phyloP scores from a whole-genome alignment of 2,113 vertebrate genomes.

The Ceratotherium simum region DNA sequence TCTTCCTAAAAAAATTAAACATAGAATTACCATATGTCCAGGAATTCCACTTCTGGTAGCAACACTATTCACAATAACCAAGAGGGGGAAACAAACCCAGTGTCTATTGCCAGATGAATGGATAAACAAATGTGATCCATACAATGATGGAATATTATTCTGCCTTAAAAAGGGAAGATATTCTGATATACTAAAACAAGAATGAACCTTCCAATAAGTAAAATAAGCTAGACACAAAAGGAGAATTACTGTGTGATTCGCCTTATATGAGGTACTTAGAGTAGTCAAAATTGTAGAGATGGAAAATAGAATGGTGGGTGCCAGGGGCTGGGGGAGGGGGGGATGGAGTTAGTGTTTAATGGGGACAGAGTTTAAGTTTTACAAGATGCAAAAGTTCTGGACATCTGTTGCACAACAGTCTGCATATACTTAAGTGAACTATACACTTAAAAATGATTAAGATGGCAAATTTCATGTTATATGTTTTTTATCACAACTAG shows the following conservation, averaged over 20 bases:
- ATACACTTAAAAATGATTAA: no score
- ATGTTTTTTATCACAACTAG: neutral
- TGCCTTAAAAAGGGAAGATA: neutral
- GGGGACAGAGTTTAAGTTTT: neutral
- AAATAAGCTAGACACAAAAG: no score
- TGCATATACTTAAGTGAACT: neutral
- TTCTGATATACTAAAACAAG: accelerated
- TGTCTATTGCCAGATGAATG: accelerated
- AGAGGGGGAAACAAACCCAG: accelerated
- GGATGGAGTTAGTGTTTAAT: accelerated
- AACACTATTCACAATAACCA: accelerated
- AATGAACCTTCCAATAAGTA: neutral
- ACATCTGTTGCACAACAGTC: neutral
- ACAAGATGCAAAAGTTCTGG: neutral
- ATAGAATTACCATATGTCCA: no score
- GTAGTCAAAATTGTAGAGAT: accelerated
- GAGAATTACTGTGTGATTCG: accelerated
- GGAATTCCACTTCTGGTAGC: neutral
- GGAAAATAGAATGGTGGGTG: accelerated
- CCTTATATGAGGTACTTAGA: accelerated
- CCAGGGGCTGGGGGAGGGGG: accelerated
- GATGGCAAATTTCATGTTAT: neutral
- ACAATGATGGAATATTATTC: accelerated
- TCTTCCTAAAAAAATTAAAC: neutral
- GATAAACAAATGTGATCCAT: accelerated